phyloP scores from a whole-genome alignment of 2,113 vertebrate genomes.

The Phyllostomus discolor region DNA sequence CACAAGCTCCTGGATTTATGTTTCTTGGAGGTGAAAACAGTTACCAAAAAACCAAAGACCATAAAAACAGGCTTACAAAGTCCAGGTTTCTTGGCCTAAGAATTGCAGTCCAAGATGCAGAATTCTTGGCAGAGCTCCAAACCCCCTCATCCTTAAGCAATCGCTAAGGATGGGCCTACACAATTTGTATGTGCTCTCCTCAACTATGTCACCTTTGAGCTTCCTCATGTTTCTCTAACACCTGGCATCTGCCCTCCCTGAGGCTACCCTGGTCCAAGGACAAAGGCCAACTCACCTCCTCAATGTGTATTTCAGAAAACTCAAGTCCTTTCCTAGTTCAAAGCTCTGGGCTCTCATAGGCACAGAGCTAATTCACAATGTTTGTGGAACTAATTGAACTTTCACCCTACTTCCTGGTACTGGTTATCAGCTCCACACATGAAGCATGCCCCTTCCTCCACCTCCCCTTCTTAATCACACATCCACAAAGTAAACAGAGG shows the following conservation, averaged over 20 bases:
- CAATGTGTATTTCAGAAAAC: constrained; percentile 46
- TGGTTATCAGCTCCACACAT: neutral
- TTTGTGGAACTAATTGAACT: constrained; percentile 11
- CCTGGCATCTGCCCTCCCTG: neutral
- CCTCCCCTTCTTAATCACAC: neutral
- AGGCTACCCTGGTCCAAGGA: neutral
- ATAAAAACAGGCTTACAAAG: constrained; percentile 32
- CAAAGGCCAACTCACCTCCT: constrained; percentile 27
- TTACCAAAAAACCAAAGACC: constrained; percentile 14
- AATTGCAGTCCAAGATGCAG: neutral
- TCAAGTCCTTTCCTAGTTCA: constrained; percentile 41
- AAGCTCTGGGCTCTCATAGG: neutral
- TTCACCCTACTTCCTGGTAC: constrained; percentile 34
- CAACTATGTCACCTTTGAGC: neutral
- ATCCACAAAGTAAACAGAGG: constrained; percentile 14
- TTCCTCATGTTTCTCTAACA: neutral
- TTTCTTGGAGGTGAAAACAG: constrained; percentile 23
- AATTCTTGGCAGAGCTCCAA: constrained; percentile 20
- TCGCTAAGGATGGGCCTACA: neutral
- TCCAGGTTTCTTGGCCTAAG: neutral
- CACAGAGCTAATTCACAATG: neutral
- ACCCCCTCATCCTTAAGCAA: neutral
- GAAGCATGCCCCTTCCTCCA: neutral
- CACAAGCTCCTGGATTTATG: constrained; percentile 18
- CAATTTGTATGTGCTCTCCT: neutral